phyloP scores from a whole-genome alignment of 2,797 vertebrate species.

The Periophthalmus magnuspinnatus region DNA sequence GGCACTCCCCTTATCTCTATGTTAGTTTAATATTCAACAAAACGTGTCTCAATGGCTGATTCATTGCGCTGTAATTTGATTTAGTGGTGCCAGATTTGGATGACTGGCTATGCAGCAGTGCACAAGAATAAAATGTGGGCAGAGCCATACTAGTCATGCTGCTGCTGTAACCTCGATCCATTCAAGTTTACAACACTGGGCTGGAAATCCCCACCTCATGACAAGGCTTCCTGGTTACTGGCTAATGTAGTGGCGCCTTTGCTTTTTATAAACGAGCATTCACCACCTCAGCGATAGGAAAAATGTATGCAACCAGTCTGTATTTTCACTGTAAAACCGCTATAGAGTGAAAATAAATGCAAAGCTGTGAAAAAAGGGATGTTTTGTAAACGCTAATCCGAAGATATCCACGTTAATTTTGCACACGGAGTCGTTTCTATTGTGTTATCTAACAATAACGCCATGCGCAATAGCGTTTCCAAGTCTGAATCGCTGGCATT shows the following conservation, averaged over 20 bases:
- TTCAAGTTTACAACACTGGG: constrained; percentile 70
- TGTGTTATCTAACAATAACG: constrained; percentile 5
- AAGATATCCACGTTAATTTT: constrained; percentile 17
- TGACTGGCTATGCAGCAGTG: constrained; percentile 40
- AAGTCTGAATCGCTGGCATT: background rate
- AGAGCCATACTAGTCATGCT: constrained; percentile 55
- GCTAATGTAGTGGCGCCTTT: constrained; percentile 57
- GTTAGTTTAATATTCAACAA: constrained; percentile 27
- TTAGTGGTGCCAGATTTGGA: constrained; percentile 49
- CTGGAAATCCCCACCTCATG: constrained; percentile 78
- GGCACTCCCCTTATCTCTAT: constrained; percentile 18
- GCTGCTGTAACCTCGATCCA: constrained; percentile 62
- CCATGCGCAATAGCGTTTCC: background rate
- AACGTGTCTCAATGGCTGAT: constrained; percentile 34
- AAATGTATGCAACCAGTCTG: constrained; percentile 26
- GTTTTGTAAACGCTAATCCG: background rate
- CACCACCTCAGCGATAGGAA: constrained; percentile 20
- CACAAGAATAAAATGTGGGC: constrained; percentile 59
- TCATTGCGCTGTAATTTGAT: constrained; percentile 51
- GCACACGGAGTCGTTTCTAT: background rate
- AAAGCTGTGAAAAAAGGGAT: background rate
- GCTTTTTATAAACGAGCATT: constrained; percentile 19
- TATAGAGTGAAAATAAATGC: background rate
- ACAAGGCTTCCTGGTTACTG: constrained; percentile 72
- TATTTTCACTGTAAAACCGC: constrained; percentile 8